Conservation (phyloP, 2,113 vertebrate genomes). For the Xiphias gladius region DNA sequence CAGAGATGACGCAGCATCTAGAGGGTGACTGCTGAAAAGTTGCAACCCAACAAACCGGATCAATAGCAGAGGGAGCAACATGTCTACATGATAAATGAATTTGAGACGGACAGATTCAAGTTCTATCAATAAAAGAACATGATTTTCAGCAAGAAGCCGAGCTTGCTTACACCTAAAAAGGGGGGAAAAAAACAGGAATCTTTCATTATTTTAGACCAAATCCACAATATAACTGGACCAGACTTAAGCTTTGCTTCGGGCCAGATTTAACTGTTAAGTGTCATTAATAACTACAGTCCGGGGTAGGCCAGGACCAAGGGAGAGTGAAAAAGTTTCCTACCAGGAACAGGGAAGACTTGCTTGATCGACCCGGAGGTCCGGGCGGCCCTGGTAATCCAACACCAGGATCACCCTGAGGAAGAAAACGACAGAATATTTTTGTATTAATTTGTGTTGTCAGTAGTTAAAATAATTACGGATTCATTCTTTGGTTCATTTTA, state of each 20-base stretch:
- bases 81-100: no score
- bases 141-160: no score
- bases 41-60: not conserved
- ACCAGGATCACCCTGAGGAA: conserved; percentile 85
- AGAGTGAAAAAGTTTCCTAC: conserved; percentile 24
- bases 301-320: not conserved
- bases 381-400: conserved; percentile 84
- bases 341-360: conserved; percentile 58
- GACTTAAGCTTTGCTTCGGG: not conserved
- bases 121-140: no score
- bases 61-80: not conserved
- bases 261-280: not conserved
- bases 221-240: no score
- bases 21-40: not conserved
- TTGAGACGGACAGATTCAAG: no score
- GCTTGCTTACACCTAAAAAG: no score
- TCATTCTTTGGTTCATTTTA: not conserved
- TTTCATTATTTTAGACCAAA: no score
- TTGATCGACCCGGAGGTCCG: conserved; percentile 76
- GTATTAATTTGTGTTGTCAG: not conserved
- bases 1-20: not conserved
- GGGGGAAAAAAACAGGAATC: no score
- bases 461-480: not conserved
- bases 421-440: not conserved
- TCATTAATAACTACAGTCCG: not conserved